Evolutionary conservation across 2,113 vertebrate species (phyloP).

Genomic region (Cettia cetti): DNA sequence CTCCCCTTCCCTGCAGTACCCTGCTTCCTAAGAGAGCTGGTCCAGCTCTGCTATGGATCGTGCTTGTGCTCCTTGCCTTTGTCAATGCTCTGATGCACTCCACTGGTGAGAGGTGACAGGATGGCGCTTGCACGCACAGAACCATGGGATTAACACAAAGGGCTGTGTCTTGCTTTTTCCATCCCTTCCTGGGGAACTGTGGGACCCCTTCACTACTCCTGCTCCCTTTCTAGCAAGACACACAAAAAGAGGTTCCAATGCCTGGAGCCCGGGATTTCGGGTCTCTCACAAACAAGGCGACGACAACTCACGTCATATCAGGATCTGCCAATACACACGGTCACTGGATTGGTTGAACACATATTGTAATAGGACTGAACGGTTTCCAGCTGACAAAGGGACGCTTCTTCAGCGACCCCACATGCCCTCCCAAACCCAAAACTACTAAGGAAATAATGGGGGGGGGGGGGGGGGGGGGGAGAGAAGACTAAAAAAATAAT

Average conservation of each 20-base stretch:
- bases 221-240: conserved; percentile 18
- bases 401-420: neutral
- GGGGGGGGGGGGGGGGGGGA: neutral
- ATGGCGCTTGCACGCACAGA: neutral
- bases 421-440: conserved; percentile 50
- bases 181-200: neutral
- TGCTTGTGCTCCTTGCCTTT: conserved; percentile 64
- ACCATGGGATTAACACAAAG: neutral
- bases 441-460: conserved; percentile 26
- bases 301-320: conserved; percentile 26
- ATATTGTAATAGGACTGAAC: conserved; percentile 33
- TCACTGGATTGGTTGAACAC: conserved; percentile 66
- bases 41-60: neutral
- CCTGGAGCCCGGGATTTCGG: conserved; percentile 11
- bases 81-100: conserved; percentile 3
- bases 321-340: conserved; percentile 64
- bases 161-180: neutral
- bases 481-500: conserved; percentile 67
- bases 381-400: conserved; percentile 42
- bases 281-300: conserved; percentile 65
- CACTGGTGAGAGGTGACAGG: conserved; percentile 41
- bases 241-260: conserved; percentile 10
- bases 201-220: neutral
- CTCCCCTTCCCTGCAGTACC: conserved; percentile 70
- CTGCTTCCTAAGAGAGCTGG: conserved; percentile 27